Evolutionary conservation across 1,140 invertebrate genomes (phyloP).

Genomic region (Drosophila paulistorum): DNA sequence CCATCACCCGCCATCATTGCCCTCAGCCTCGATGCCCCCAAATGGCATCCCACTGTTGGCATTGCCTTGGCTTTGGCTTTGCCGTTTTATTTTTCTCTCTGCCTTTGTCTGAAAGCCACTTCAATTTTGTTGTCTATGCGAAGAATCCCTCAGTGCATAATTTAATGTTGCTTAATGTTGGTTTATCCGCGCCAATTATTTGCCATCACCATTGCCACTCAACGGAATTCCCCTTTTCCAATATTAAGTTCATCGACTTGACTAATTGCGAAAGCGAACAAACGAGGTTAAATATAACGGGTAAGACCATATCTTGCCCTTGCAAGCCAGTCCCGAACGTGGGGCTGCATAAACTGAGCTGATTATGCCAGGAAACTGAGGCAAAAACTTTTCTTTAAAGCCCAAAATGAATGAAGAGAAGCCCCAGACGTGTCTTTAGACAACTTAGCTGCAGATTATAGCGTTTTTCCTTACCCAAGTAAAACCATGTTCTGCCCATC

Average conservation of each 20-base stretch:
- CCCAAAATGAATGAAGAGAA: constrained; percentile 16
- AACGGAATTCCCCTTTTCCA: constrained; percentile 15
- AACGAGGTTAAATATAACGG: constrained; percentile 22
- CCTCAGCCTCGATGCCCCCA: constrained; percentile 2
- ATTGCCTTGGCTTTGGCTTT: constrained; percentile 5
- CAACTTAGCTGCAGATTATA: constrained; percentile 23
- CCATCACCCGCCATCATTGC: constrained; percentile 11
- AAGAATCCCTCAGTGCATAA: constrained; percentile 57
- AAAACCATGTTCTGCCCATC: constrained; percentile 23
- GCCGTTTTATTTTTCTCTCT: not conserved
- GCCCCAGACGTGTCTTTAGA: constrained; percentile 42
- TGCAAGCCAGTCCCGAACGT: constrained; percentile 28
- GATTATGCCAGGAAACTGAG: constrained; percentile 47
- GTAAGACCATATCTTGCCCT: constrained; percentile 1
- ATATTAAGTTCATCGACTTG: constrained; percentile 54
- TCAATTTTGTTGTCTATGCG: constrained; percentile 17
- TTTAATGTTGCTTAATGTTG: constrained; percentile 63
- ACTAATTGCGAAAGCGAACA: constrained; percentile 48
- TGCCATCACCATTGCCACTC: constrained; percentile 25
- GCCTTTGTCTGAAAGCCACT: constrained; percentile 29
- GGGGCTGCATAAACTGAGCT: constrained; percentile 43
- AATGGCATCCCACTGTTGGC: constrained; percentile 12
- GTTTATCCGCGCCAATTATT: constrained; percentile 59
- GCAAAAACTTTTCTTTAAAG: not conserved
- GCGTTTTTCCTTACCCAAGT: not conserved